Conservation (phyloP, 2,113 vertebrate species). For the Sebastes schlegelii region DNA sequence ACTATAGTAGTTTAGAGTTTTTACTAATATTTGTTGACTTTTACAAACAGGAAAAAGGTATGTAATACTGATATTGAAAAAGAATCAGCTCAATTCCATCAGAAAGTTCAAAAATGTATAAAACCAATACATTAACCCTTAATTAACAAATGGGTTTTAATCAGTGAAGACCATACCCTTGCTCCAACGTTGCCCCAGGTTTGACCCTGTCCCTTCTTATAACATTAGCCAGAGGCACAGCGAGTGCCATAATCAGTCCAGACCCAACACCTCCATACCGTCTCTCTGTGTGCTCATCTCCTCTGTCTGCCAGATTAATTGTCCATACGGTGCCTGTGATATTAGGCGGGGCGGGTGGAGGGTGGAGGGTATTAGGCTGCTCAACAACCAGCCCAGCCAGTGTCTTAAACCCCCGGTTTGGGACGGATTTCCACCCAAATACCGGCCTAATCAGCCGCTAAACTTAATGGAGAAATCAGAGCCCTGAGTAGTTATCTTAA, state of each 20-base stretch:
- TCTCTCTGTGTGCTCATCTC: constrained; percentile 60
- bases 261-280: constrained; percentile 64
- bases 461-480: constrained; percentile 75
- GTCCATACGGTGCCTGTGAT: constrained; percentile 71
- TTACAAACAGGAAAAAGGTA: not conserved
- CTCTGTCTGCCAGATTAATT: constrained; percentile 74
- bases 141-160: constrained; percentile 29
- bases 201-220: constrained; percentile 62
- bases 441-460: constrained; percentile 68
- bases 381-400: constrained; percentile 45
- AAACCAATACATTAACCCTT: constrained; percentile 12
- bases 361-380: constrained; percentile 54
- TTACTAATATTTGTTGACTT: not conserved
- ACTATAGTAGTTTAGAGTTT: not conserved
- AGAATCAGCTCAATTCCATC: not conserved
- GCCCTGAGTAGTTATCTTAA: constrained; percentile 80
- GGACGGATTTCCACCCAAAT: constrained; percentile 69
- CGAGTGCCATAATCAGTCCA: constrained; percentile 70
- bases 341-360: constrained; percentile 51
- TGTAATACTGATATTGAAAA: not conserved
- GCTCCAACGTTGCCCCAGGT: constrained; percentile 21
- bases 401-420: constrained; percentile 71
- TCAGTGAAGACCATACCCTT: constrained; percentile 35
- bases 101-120: not conserved
- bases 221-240: constrained; percentile 66